A percentile compares a stretch with the other conserved stretches of the same genome.
These are phyloP conservation scores for Microcebus murinus DNA, from an alignment of 2,113 vertebrate genomes.

Conservation along the genomic window DNA sequence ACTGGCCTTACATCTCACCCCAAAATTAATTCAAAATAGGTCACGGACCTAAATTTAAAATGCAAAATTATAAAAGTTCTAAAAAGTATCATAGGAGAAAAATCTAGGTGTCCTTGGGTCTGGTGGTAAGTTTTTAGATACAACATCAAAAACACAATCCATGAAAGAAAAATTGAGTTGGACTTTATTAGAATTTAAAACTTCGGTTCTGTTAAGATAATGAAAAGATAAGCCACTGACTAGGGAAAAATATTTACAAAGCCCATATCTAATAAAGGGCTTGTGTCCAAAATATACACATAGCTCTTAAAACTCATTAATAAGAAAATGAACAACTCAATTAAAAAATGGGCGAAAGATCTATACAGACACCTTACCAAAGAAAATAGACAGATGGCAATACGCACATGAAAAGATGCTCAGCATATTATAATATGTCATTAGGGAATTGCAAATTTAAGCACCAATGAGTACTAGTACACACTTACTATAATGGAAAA, in stretches of 20 bases:
- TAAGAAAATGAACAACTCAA: background rate
- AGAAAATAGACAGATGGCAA: background rate
- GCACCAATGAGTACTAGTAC: background rate
- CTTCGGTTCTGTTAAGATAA: background rate
- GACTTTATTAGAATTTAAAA: background rate
- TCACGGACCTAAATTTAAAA: background rate
- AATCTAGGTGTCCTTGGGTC: background rate
- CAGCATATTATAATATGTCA: background rate
- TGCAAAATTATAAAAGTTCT: background rate
- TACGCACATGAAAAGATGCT: background rate
- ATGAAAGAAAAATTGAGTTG: background rate
- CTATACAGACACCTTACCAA: background rate
- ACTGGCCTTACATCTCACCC: too few species aligned
- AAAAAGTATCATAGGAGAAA: background rate
- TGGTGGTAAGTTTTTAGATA: background rate
- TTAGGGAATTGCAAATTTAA: background rate
- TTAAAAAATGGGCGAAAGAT: background rate
- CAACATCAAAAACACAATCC: background rate
- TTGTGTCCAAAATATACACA: background rate
- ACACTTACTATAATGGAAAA: background rate
- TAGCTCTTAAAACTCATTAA: background rate
- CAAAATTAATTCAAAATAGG: too few species aligned
- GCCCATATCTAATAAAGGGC: background rate
- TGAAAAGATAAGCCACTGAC: background rate
- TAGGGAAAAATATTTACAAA: background rate